phyloP scores from a whole-genome alignment of 2,113 vertebrate genomes.

The Gallinago jamesoni region DNA sequence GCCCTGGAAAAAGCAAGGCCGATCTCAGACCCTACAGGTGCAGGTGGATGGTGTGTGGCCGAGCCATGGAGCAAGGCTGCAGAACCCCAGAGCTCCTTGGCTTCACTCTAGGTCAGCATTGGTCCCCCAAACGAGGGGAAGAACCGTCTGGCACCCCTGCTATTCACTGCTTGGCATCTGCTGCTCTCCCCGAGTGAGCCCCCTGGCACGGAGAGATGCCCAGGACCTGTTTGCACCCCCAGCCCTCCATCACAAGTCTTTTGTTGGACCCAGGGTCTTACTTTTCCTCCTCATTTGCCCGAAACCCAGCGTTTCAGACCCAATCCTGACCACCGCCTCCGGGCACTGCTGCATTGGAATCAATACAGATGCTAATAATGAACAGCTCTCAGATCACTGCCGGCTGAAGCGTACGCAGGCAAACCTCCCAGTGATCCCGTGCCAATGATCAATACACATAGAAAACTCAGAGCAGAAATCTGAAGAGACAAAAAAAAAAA shows the following conservation, averaged over 20 bases:
- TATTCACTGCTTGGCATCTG: neutral
- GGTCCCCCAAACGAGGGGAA: neutral
- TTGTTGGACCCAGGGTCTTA: neutral
- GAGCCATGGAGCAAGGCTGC: neutral
- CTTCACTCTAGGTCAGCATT: accelerated
- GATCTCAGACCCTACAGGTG: neutral
- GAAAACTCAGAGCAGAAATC: constrained; percentile 39
- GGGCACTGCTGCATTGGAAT: constrained; percentile 24
- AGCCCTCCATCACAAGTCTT: neutral
- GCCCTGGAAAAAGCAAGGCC: neutral
- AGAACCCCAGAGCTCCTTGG: neutral
- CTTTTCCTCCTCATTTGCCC: neutral
- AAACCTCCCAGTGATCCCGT: constrained; percentile 11
- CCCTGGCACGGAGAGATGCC: neutral
- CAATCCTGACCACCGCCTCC: neutral
- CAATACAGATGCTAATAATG: constrained; percentile 20
- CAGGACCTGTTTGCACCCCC: neutral
- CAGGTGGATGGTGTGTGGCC: neutral
- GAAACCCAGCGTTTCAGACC: neutral
- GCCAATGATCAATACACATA: neutral
- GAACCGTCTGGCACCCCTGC: neutral
- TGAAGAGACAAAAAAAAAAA: neutral
- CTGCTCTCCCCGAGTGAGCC: accelerated
- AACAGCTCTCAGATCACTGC: neutral
- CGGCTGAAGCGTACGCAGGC: neutral